phyloP scores from a whole-genome alignment of 1,140 invertebrate species.

The Cheumatopsyche charites region DNA sequence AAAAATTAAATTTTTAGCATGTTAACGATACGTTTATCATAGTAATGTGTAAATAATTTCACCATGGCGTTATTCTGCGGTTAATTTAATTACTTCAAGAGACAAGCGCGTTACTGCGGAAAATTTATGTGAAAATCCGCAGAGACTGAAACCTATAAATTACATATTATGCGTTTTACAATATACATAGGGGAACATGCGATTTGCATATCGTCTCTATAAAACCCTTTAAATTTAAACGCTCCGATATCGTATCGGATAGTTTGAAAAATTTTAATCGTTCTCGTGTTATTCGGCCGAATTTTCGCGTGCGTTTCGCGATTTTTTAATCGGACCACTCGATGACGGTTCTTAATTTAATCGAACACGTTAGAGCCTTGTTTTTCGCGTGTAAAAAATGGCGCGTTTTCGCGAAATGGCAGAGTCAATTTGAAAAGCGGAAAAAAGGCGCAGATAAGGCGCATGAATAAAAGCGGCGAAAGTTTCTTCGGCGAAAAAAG shows the following conservation, averaged over 20 bases:
- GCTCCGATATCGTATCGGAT: too few species aligned
- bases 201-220: conserved; percentile 10
- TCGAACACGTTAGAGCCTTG: background rate
- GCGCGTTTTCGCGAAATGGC: conserved; percentile 1
- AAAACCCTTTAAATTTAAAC: conserved; percentile 6
- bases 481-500: conserved; percentile 7
- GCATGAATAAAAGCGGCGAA: conserved; percentile 16
- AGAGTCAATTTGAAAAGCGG: conserved; percentile 15
- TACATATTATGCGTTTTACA: conserved; percentile 25
- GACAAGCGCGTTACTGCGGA: conserved; percentile 27
- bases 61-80: conserved; percentile 20
- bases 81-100: conserved; percentile 33
- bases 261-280: too few species aligned
- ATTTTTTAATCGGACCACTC: too few species aligned
- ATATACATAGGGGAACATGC: conserved; percentile 7
- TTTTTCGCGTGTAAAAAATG: background rate
- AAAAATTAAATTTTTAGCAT: conserved; percentile 16
- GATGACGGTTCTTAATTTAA: conserved; percentile 7
- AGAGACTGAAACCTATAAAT: conserved; percentile 31
- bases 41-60: conserved; percentile 30
- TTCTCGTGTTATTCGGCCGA: too few species aligned
- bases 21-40: conserved; percentile 2
- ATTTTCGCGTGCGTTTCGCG: too few species aligned
- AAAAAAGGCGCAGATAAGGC: conserved; percentile 9
- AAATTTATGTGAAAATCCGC: conserved; percentile 22